Evolutionary conservation across 2,113 vertebrate genomes (phyloP).

Genomic region (Tursiops truncatus): DNA sequence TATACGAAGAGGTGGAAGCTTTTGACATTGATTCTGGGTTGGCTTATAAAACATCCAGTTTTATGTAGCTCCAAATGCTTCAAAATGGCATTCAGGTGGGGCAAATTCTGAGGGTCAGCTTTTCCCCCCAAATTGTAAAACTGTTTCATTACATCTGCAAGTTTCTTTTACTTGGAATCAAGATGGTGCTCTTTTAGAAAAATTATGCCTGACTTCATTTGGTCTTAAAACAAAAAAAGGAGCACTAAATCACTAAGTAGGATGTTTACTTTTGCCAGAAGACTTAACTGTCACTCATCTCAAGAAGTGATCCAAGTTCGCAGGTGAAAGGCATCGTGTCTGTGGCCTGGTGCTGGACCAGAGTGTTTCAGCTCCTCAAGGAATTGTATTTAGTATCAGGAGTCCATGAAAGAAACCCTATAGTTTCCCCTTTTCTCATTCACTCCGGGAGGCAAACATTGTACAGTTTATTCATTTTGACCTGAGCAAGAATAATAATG

Average conservation of each 20-base stretch:
- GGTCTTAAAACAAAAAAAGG: slow-evolving; percentile 41
- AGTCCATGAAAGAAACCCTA: neutral
- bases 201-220: slow-evolving; percentile 29
- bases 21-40: neutral
- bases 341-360: neutral
- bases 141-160: slow-evolving; percentile 8
- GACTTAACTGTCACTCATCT: slow-evolving; percentile 8
- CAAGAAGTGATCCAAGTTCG: neutral
- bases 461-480: neutral
- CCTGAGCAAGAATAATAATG: neutral
- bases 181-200: slow-evolving; percentile 48
- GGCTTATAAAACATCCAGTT: neutral
- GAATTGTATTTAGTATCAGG: neutral
- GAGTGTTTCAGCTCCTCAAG: neutral
- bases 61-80: neutral
- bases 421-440: neutral
- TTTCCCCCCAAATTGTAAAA: neutral
- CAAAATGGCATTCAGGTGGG: neutral
- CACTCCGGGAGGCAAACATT: neutral
- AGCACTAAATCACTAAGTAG: neutral
- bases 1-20: neutral
- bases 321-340: neutral
- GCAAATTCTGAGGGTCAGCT: neutral
- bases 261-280: slow-evolving; percentile 5
- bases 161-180: slow-evolving; percentile 56